phyloP scores from a whole-genome alignment of 2,113 vertebrate species.

The Pluvianellus socialis region DNA sequence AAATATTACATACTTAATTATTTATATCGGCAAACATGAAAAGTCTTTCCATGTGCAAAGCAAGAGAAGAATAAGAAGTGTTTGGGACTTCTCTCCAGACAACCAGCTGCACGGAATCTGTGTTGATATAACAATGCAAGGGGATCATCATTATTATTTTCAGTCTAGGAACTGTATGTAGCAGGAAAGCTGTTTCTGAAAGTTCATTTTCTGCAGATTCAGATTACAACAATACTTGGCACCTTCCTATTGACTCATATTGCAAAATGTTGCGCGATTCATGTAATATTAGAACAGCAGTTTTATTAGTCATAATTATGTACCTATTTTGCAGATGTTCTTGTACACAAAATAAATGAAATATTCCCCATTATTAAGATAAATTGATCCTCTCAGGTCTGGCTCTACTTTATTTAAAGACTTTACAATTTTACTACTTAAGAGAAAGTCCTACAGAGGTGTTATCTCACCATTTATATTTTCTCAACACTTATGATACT shows the following conservation, averaged over 20 bases:
- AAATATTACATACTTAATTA: background rate
- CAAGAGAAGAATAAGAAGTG: background rate
- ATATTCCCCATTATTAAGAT: constrained; percentile 65
- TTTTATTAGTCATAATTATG: background rate
- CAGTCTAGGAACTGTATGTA: background rate
- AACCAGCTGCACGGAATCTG: background rate
- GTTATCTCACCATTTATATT: constrained; percentile 88
- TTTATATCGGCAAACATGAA: background rate
- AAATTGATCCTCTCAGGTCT: constrained; percentile 68
- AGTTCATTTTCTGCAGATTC: constrained; percentile 27
- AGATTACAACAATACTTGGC: background rate
- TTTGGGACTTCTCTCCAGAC: background rate
- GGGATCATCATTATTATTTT: background rate
- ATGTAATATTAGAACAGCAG: background rate
- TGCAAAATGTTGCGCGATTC: background rate
- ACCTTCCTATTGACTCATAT: background rate
- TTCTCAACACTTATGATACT: constrained; percentile 84
- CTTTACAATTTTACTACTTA: constrained; percentile 84
- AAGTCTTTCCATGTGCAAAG: background rate
- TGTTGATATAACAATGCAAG: background rate
- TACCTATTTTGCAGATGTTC: constrained; percentile 27
- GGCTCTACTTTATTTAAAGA: constrained; percentile 77
- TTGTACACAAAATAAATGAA: constrained; percentile 64
- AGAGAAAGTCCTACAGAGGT: constrained; percentile 82
- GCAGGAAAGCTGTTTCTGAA: background rate